Percentiles rank a stretch among this genome's conserved stretches.
phyloP scores from a whole-genome alignment of 2,797 vertebrate genomes.

The Galago senegalensis region DNA sequence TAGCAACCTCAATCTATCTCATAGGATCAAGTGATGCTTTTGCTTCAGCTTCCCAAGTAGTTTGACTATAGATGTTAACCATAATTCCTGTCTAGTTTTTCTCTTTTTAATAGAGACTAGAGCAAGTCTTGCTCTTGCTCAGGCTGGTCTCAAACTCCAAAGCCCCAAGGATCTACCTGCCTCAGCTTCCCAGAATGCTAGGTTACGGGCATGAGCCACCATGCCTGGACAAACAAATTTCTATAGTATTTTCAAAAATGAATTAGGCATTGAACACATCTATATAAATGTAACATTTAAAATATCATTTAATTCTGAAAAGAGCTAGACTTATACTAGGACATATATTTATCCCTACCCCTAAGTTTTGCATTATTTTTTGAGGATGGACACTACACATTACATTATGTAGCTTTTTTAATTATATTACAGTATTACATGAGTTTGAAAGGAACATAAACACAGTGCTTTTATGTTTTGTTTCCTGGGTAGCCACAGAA shows the following conservation, averaged over 20 bases:
- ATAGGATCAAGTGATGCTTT: no score
- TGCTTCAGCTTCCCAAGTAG: no score
- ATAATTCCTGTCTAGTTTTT: no score
- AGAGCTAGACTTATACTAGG: background rate
- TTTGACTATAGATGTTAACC: no score
- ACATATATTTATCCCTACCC: background rate
- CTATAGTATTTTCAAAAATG: background rate
- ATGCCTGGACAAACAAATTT: background rate
- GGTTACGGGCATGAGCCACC: no score
- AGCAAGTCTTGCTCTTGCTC: no score
- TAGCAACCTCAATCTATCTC: no score
- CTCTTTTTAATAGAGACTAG: no score
- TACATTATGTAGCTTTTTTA: background rate
- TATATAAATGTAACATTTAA: background rate
- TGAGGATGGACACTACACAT: background rate
- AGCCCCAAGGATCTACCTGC: no score
- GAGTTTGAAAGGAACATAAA: background rate
- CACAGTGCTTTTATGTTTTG: background rate
- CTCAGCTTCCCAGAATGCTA: no score
- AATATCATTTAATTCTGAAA: conserved; percentile 17
- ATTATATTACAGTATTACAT: background rate
- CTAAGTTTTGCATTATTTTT: background rate
- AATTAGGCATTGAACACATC: background rate
- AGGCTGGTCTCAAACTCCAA: no score
- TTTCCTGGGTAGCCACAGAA: background rate